Percentiles rank a stretch among this genome's conserved stretches.
phyloP scores from a whole-genome alignment of 2,888 invertebrate genomes.

The Chironomus tentans region DNA sequence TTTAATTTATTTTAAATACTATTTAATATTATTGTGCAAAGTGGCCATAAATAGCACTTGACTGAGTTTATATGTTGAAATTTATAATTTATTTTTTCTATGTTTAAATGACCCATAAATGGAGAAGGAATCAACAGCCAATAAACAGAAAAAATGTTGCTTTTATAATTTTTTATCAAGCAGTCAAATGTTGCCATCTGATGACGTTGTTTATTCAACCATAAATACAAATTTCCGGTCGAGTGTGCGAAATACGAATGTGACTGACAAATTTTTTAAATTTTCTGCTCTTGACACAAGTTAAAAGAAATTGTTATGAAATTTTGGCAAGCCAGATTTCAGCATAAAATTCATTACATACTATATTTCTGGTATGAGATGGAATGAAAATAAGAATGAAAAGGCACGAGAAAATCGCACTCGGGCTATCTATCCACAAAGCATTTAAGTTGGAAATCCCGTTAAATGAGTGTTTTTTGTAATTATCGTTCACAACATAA shows the following conservation, averaged over 20 bases:
- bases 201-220: background rate
- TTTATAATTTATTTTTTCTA: background rate
- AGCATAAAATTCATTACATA: too few relatives aligned
- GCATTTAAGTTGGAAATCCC: too few relatives aligned
- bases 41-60: background rate
- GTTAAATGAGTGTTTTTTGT: too few relatives aligned
- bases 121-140: background rate
- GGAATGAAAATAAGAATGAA: too few relatives aligned
- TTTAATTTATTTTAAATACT: background rate
- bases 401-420: too few relatives aligned
- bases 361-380: too few relatives aligned
- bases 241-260: background rate
- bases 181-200: background rate
- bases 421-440: too few relatives aligned
- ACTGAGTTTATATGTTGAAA: background rate
- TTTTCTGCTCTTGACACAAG: too few relatives aligned
- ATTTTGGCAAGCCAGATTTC: too few relatives aligned
- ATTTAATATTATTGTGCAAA: too few relatives aligned
- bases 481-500: too few relatives aligned
- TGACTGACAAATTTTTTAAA: background rate
- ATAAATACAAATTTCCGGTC: constrained; percentile 2
- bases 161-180: background rate
- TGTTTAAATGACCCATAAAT: background rate
- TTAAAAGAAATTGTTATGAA: too few relatives aligned
- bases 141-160: background rate